Conservation (phyloP, 37 sponge, comb jelly and placozoan genomes). For the Sycon ciliatum region DNA sequence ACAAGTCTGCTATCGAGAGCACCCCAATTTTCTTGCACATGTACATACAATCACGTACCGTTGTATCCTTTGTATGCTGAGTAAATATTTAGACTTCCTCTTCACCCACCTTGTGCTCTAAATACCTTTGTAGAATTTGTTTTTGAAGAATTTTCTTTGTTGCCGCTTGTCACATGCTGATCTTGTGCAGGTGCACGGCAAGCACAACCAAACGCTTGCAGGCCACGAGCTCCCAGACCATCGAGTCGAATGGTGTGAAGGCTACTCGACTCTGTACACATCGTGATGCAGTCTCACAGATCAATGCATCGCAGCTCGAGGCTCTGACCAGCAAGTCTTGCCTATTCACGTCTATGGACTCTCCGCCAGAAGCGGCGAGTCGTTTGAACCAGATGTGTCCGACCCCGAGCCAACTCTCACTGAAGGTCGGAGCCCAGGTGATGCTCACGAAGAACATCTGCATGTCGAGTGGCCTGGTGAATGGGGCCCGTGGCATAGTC, state of each 20-base stretch:
- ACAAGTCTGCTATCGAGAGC: too few relatives aligned
- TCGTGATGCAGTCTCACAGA: constrained; percentile 54
- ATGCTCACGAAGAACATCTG: constrained; percentile 72
- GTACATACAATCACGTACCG: too few relatives aligned
- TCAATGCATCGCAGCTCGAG: constrained; percentile 43
- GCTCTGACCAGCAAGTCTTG: constrained; percentile 28
- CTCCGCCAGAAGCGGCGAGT: constrained; percentile 17
- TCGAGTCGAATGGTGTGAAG: constrained; percentile 54
- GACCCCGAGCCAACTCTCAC: constrained; percentile 24
- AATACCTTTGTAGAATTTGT: too few relatives aligned
- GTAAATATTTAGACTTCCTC: too few relatives aligned
- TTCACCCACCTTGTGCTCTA: neutral
- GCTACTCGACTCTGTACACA: constrained; percentile 75
- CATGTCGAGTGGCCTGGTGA: constrained; percentile 58
- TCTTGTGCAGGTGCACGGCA: constrained; percentile 42
- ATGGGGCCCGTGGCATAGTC: constrained; percentile 79
- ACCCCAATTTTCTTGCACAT: too few relatives aligned
- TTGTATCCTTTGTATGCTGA: too few relatives aligned
- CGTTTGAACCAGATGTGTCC: constrained; percentile 48
- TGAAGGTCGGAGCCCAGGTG: constrained; percentile 81
- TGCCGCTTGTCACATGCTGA: neutral
- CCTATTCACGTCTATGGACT: constrained; percentile 50
- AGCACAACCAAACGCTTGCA: constrained; percentile 23
- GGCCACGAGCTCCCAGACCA: constrained; percentile 29
- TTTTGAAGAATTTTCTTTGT: too few relatives aligned